A percentile compares a stretch with the other conserved stretches of the same genome.
Evolutionary conservation across 2,888 invertebrate genomes (phyloP).

Genomic region (Disparrhopalites patrizii): DNA sequence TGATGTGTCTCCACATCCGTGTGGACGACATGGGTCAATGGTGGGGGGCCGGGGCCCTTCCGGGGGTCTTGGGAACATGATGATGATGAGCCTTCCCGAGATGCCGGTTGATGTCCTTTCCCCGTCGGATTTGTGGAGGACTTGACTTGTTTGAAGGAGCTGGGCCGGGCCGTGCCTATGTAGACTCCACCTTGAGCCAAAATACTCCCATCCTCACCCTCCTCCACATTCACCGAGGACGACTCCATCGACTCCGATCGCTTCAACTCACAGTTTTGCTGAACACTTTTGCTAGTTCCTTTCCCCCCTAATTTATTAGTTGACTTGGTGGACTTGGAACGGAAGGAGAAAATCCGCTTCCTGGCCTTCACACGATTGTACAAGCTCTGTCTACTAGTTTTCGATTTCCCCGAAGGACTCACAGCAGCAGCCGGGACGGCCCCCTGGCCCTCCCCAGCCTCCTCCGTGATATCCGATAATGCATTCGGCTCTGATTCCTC

Average conservation of each 20-base stretch:
- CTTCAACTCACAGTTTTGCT: background rate
- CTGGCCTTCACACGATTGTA: conserved; percentile 17
- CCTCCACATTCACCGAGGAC: background rate
- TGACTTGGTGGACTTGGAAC: conserved; percentile 2
- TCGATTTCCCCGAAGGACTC: background rate
- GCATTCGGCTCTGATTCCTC: background rate
- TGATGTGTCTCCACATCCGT: too few relatives aligned
- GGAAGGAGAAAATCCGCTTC: conserved; percentile 6
- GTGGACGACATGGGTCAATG: too few relatives aligned
- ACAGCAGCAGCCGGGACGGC: background rate
- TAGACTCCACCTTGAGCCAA: conserved; percentile 24
- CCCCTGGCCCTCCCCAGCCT: conserved; percentile 12
- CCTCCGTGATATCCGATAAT: conserved; percentile 17
- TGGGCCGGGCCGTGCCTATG: conserved; percentile 13
- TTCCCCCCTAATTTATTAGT: background rate
- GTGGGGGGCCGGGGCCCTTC: too few relatives aligned
- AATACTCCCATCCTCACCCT: background rate
- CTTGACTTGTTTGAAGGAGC: background rate
- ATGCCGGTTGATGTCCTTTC: conserved; percentile 35
- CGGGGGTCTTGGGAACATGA: background rate
- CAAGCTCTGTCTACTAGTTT: background rate
- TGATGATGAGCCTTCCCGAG: conserved; percentile 19
- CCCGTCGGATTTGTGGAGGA: background rate
- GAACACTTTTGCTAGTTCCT: background rate
- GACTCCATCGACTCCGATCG: background rate